Evolutionary conservation across 1,140 invertebrate species (phyloP), one percentile per base, ranked within the genome.

Genomic region (Diorhabda sublineata): DNA sequence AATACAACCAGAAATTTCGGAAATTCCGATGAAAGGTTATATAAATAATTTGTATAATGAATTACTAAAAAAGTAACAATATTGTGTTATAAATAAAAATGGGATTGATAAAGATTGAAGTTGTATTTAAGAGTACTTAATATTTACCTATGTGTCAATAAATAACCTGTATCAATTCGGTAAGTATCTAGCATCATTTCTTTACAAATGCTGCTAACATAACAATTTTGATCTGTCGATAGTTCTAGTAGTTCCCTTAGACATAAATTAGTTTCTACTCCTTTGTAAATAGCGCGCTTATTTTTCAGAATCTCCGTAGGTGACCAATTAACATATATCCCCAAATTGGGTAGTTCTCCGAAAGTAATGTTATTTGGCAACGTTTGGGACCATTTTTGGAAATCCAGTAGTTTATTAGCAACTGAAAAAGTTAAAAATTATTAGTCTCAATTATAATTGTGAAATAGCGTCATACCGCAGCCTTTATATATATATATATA

Each of bases 131-230:
- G 26, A 1, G 26, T 26, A 26, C 26, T 26, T 26, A 26, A 26
- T 26, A 45, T 44, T 52, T 44, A 60, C 65, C 65, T 67, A 43
- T 67, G 65, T 9, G 65, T 67, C 43, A 67, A 60, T 45, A 67
- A 47, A 67, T 67, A 67, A 44, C 65, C 65, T 45, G 42, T 67
- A 44, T 67, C 65, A 7, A 67, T 60, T 60, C 65, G 65, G 45
- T 2, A 8, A 11, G 5, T 11, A 45, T 67, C 58, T n/a, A 44
- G 42, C 65, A 67, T 67, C 65, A 67, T 67, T 45, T 67, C 65
- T 6, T 45, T n/a, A 60, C 65, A 67, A 45, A 67, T 67, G 41
- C 9, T 9, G 45, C 65, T 67, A 5, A 67, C 57, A 41, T 67
- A 67, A 47, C 65, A 67, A 6, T 5, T 42, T 60, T 61, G n/a